Conservation (phyloP, 2,888 invertebrate genomes). For the Heterodera filipjevi region DNA sequence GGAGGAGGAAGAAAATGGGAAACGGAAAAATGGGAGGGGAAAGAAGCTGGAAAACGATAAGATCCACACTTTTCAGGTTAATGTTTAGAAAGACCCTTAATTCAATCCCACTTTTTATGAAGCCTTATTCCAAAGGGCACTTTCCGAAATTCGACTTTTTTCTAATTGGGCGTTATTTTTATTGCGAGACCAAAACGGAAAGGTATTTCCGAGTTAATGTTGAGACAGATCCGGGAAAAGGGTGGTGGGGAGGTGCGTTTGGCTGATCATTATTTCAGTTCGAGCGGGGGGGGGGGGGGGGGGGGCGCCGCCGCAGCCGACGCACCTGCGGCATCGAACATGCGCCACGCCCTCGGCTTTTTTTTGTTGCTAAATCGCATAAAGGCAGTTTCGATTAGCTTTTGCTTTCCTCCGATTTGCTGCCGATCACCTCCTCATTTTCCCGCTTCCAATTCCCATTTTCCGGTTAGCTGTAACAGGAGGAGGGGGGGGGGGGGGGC, state of each 20-base stretch:
- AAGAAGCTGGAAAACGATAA: too few relatives aligned
- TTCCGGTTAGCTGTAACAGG: not conserved
- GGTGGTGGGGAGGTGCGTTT: not conserved
- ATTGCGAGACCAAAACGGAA: not conserved
- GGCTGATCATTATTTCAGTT: not conserved
- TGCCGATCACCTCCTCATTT: not conserved
- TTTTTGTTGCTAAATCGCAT: not conserved
- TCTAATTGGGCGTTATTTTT: not conserved
- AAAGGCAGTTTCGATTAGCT: constrained; percentile 1
- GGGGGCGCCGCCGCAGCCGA: not conserved
- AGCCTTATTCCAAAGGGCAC: too few relatives aligned
- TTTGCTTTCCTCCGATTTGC: not conserved
- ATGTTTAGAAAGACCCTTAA: too few relatives aligned
- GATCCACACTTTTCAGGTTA: too few relatives aligned
- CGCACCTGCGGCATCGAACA: constrained; percentile 2
- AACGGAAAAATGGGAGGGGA: too few relatives aligned
- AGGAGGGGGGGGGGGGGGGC: too few relatives aligned
- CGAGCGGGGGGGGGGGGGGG: too few relatives aligned
- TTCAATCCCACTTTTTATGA: too few relatives aligned
- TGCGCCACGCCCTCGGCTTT: not conserved
- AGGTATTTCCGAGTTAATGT: not conserved
- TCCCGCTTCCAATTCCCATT: not conserved
- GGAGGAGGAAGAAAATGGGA: too few relatives aligned
- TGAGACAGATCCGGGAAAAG: constrained; percentile 12
- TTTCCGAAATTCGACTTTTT: not conserved